Conservation (phyloP, 2,113 vertebrate species). For the Cebus imitator region DNA sequence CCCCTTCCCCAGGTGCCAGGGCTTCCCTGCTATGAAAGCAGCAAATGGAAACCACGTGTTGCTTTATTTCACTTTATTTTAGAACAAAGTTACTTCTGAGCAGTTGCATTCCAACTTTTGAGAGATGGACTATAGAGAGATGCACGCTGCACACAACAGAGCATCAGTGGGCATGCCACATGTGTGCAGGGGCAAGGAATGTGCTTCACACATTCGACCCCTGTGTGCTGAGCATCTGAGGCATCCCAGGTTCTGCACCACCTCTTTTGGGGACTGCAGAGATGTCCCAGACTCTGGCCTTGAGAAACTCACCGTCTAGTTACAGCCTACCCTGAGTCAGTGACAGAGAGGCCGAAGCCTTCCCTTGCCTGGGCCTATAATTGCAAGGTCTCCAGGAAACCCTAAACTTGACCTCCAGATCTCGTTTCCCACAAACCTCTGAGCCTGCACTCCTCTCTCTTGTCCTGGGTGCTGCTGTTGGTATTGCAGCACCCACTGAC, state of each 20-base stretch:
- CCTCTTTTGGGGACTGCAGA: background rate
- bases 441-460: background rate
- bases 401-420: background rate
- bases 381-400: background rate
- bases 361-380: background rate
- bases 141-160: background rate
- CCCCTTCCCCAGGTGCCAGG: background rate
- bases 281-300: background rate
- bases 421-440: background rate
- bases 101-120: background rate
- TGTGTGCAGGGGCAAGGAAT: fast-evolving
- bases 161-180: fast-evolving
- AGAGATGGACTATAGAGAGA: background rate
- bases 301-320: background rate
- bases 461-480: background rate
- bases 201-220: fast-evolving
- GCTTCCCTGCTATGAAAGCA: background rate
- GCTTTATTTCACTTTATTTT: constrained; percentile 18
- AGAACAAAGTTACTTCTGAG: constrained; percentile 31
- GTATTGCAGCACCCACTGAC: background rate
- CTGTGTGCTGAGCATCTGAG: background rate
- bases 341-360: background rate
- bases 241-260: background rate
- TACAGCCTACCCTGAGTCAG: background rate
- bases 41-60: background rate